phyloP scores from a whole-genome alignment of 2,113 vertebrate genomes.

The Larimichthys polyactis region DNA sequence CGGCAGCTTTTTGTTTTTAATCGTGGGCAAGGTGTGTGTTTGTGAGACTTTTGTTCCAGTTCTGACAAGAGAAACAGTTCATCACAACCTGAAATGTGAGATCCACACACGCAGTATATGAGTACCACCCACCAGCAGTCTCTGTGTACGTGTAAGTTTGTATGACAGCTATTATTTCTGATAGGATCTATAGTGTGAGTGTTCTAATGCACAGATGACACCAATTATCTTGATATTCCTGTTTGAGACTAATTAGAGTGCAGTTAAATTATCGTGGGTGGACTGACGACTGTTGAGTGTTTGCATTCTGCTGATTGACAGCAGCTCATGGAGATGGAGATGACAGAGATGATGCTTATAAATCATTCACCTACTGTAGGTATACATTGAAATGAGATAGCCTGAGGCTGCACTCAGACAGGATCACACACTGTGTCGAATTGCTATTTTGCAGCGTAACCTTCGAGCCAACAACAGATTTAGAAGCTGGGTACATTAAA shows the following conservation, averaged over 20 bases:
- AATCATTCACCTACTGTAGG: neutral
- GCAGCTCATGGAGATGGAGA: neutral
- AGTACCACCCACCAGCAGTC: too few species aligned
- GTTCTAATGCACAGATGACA: neutral
- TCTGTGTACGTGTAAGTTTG: neutral
- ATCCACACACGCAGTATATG: neutral
- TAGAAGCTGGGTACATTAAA: too few species aligned
- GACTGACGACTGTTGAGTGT: neutral
- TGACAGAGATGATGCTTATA: neutral
- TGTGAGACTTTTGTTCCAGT: neutral
- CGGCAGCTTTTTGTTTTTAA: neutral
- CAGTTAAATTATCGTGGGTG: neutral
- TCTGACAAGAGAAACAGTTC: neutral
- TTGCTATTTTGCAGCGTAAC: too few species aligned
- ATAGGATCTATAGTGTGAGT: too few species aligned
- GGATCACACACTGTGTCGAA: too few species aligned
- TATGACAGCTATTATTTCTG: too few species aligned
- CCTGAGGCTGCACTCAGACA: too few species aligned
- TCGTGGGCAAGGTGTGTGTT: neutral
- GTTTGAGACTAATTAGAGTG: neutral
- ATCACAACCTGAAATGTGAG: neutral
- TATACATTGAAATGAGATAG: neutral
- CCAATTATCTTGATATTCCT: neutral
- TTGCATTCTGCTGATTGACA: constrained; percentile 2
- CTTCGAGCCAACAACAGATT: too few species aligned